Evolutionary conservation across 2,888 invertebrate species (phyloP).

Genomic region (Rhingia campestris): DNA sequence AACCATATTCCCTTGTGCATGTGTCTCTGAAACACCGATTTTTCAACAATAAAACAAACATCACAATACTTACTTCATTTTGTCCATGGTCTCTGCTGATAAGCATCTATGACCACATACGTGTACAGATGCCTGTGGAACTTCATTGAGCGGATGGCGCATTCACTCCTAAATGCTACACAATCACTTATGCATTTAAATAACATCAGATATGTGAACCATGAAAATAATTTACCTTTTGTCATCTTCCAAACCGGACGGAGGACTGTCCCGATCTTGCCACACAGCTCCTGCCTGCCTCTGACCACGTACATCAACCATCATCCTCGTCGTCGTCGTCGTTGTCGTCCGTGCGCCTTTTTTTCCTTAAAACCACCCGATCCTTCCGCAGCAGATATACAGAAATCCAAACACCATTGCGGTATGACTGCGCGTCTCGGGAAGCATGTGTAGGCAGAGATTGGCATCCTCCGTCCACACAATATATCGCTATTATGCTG

Average conservation of each 20-base stretch:
- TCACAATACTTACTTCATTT: slow-evolving; percentile 48
- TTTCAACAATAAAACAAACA: slow-evolving; percentile 55
- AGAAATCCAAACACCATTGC: neutral
- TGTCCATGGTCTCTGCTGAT: slow-evolving; percentile 49
- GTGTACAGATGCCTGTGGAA: slow-evolving; percentile 34
- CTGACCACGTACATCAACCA: slow-evolving; percentile 73
- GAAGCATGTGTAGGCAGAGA: slow-evolving; percentile 70
- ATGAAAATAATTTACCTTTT: slow-evolving; percentile 73
- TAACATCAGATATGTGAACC: slow-evolving; percentile 73
- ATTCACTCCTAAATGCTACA: slow-evolving; percentile 66
- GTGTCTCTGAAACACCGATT: slow-evolving; percentile 15
- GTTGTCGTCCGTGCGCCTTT: slow-evolving; percentile 37
- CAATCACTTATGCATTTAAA: slow-evolving; percentile 74
- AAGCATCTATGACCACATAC: slow-evolving; percentile 45
- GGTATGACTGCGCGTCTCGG: neutral
- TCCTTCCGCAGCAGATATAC: slow-evolving; percentile 8
- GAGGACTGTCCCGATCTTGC: slow-evolving; percentile 41
- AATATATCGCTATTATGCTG: slow-evolving; percentile 72
- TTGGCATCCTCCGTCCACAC: slow-evolving; percentile 72
- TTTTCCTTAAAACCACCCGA: slow-evolving; percentile 6
- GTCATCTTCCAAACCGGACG: slow-evolving; percentile 64
- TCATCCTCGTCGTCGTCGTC: slow-evolving; percentile 35
- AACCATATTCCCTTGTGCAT: neutral
- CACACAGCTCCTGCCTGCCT: slow-evolving; percentile 61
- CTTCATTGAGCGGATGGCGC: slow-evolving; percentile 61